Evolutionary conservation across 2,797 vertebrate species (phyloP).

Genomic region (Paramormyrops hopkinsi): DNA sequence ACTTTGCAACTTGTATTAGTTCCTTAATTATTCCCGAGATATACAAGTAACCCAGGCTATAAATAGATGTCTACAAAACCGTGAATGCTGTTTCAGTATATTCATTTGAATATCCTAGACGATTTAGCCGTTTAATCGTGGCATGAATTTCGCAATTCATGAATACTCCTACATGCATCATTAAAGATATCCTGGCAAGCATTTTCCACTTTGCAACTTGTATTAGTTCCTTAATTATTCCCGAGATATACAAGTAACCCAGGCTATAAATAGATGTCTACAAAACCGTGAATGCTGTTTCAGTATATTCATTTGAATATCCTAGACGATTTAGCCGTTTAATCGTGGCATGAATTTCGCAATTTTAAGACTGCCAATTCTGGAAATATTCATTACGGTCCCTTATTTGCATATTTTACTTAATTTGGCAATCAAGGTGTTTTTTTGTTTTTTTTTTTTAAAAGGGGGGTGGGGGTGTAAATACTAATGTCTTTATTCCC

Average conservation of each 20-base stretch:
- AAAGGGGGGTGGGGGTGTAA: not conserved
- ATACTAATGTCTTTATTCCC: not conserved
- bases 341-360: not conserved
- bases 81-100: not conserved
- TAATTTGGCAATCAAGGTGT: not conserved
- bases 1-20: not conserved
- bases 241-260: not conserved
- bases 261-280: not conserved
- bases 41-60: not conserved
- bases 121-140: not conserved
- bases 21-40: not conserved
- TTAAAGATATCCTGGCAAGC: not conserved
- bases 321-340: not conserved
- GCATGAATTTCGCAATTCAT: not conserved
- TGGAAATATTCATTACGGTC: not conserved
- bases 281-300: not conserved
- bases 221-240: not conserved
- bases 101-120: not conserved
- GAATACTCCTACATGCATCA: not conserved
- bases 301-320: not conserved
- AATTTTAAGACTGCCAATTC: not conserved
- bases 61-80: not conserved
- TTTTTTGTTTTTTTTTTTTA: not conserved
- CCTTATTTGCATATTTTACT: not conserved
- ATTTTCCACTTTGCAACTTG: not conserved